Conservation (phyloP, 2,888 invertebrate species). For the Sialis lutaria region DNA sequence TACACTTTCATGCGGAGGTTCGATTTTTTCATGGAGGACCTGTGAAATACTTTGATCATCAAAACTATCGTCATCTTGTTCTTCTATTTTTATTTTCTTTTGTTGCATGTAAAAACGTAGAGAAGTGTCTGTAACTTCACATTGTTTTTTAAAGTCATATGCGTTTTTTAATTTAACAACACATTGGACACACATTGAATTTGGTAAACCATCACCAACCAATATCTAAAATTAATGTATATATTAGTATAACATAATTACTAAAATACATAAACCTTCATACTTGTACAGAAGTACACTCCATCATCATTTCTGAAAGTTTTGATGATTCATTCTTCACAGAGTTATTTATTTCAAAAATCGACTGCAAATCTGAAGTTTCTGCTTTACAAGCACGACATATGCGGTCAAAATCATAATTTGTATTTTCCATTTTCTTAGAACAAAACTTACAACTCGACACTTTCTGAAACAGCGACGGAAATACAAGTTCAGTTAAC, state of each 20-base stretch:
- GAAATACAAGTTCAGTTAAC: no score
- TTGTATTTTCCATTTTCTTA: conserved; percentile 1
- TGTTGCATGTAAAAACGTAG: neutral
- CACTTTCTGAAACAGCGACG: no score
- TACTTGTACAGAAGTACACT: conserved; percentile 26
- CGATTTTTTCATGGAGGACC: neutral
- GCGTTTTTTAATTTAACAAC: conserved; percentile 1
- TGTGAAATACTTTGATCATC: neutral
- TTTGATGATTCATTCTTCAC: neutral
- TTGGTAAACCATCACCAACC: conserved; percentile 3
- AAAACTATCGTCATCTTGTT: neutral
- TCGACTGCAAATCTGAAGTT: conserved; percentile 5
- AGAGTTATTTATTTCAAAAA: conserved; percentile 3
- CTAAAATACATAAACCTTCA: neutral
- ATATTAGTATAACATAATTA: neutral
- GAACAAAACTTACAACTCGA: no score
- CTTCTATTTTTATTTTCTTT: conserved; percentile 2
- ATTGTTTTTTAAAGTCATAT: conserved; percentile 1
- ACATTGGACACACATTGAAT: conserved; percentile 1
- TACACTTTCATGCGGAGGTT: neutral
- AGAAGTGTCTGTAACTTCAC: conserved; percentile 1
- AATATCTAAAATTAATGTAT: conserved; percentile 1
- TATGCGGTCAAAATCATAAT: conserved; percentile 7
- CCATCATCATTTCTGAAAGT: conserved; percentile 30
- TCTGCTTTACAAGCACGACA: conserved; percentile 8